Base-by-base conservation (phyloP, 2,888 invertebrate genomes). In the Limnephilus auricula region DNA sequence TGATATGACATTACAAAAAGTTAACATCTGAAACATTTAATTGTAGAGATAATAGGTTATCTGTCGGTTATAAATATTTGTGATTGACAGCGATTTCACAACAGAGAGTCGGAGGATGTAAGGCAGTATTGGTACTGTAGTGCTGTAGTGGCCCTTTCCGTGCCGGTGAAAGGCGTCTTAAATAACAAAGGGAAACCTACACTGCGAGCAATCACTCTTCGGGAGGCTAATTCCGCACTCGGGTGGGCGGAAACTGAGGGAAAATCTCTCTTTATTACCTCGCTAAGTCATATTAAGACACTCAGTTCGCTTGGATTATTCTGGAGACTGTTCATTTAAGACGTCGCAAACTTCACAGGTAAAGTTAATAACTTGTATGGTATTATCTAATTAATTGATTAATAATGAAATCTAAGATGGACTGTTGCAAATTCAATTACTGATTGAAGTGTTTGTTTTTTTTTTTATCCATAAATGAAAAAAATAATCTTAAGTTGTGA, bases 131-230 rank as follows among this genome's bases (percentile, higher is more conserved):
- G 25, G 65, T 50, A 18, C 4, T 18, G 50, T 50, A 50, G 50
- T 15, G 50, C 1, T 50, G 50, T 65, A 65, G 65, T 9, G 65
- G 65, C 65, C 80, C 80, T 80, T 80, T 80, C 80, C 13, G 80
- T 80, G 31, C 15, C 31, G 32, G 80, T 80, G 80, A 80, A 80
- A 80, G 80, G 80, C 80, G 32, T 25, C 65, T 65, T 65, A 65
- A 65, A 65, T 65, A 65, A 65, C 65, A 65, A 65, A 65, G 65
- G 65, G 65, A 65, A 65, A 65, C 65, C 65, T 65, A 65, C 65
- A 25, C 65, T 25, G 65, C 65, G 25, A 25, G n/a, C 65, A 65
- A 25, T 65, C 65, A 65, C 65, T 65, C 65, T 25, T 65, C 65
- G 65, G 65, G 65, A 65, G n/a, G 65, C 65, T 65, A 65, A 65